A percentile compares a stretch with the other conserved stretches of the same genome.
Conservation (phyloP, 2,797 vertebrate genomes). For the Ambastaia sidthimunki region DNA sequence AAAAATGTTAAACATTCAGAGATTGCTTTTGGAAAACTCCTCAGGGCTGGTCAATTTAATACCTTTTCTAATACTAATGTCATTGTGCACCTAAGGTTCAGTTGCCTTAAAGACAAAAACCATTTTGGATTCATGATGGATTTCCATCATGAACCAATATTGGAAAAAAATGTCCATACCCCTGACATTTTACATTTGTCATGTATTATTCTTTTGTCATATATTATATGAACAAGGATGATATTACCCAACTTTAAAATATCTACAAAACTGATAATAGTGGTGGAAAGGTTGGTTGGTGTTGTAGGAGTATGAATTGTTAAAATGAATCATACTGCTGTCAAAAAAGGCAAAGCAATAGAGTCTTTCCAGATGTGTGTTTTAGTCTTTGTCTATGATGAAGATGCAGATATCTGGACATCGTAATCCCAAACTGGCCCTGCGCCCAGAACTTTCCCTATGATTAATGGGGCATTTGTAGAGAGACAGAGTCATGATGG, state of each 20-base stretch:
- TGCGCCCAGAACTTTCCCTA: constrained; percentile 51
- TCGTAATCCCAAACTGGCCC: constrained; percentile 56
- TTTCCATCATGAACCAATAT: neutral
- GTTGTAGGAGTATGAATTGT: constrained; percentile 26
- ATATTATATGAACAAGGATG: constrained; percentile 1
- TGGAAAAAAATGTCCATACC: too few species aligned
- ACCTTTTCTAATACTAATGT: too few species aligned
- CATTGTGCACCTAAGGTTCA: neutral
- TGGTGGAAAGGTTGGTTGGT: constrained; percentile 25
- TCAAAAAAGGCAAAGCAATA: constrained; percentile 49
- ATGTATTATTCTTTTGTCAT: neutral
- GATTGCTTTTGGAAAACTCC: neutral
- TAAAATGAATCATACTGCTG: constrained; percentile 43
- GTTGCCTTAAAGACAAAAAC: neutral
- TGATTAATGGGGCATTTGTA: constrained; percentile 58
- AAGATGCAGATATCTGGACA: constrained; percentile 65
- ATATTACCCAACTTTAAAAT: constrained; percentile 5
- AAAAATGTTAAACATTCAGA: constrained; percentile 41
- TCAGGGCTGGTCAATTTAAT: too few species aligned
- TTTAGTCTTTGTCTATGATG: constrained; percentile 55
- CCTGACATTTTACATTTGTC: neutral
- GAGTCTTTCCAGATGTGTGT: constrained; percentile 55
- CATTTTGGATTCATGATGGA: too few species aligned
- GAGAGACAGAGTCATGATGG: constrained; percentile 45
- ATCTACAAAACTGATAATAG: constrained; percentile 28